These are phyloP conservation scores for Apoda limacodes DNA, from an alignment of 2,888 invertebrate species.

Conservation along the genomic window DNA sequence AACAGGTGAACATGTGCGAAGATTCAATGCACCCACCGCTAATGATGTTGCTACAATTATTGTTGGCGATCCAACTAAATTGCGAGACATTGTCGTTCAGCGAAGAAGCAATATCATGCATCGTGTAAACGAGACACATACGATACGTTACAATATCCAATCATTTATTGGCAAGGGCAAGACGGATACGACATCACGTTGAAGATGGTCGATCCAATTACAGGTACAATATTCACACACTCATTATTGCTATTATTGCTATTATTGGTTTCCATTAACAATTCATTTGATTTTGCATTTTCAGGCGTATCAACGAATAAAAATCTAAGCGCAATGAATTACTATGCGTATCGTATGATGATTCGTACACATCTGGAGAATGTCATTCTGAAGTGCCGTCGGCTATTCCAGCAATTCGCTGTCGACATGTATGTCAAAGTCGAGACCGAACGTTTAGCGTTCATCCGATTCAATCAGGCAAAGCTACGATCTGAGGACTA, in stretches of 20 bases:
- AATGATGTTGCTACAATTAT: conserved; percentile 22
- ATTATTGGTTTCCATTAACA: conserved; percentile 21
- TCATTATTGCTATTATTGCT: conserved; percentile 35
- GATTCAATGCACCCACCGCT: conserved; percentile 21
- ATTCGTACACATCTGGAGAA: too few relatives aligned
- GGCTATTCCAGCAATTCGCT: too few relatives aligned
- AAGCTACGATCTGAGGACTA: too few relatives aligned
- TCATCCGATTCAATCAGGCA: too few relatives aligned
- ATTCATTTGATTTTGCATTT: conserved; percentile 20
- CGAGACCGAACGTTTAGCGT: too few relatives aligned
- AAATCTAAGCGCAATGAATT: too few relatives aligned
- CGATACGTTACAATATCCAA: conserved; percentile 19
- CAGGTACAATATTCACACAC: too few relatives aligned
- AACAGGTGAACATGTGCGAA: conserved; percentile 20
- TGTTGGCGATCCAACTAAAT: conserved; percentile 19
- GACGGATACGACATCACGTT: conserved; percentile 16
- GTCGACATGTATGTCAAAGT: too few relatives aligned
- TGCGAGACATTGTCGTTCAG: conserved; percentile 19
- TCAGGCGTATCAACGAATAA: too few relatives aligned
- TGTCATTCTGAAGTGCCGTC: too few relatives aligned
- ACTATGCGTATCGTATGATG: too few relatives aligned
- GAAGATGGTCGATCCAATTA: conserved; percentile 17
- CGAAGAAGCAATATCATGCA: conserved; percentile 16
- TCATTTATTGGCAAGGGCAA: conserved; percentile 19
- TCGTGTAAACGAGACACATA: conserved; percentile 15